Conservation (phyloP, 2,113 vertebrate genomes). For the Urocitellus parryii region DNA sequence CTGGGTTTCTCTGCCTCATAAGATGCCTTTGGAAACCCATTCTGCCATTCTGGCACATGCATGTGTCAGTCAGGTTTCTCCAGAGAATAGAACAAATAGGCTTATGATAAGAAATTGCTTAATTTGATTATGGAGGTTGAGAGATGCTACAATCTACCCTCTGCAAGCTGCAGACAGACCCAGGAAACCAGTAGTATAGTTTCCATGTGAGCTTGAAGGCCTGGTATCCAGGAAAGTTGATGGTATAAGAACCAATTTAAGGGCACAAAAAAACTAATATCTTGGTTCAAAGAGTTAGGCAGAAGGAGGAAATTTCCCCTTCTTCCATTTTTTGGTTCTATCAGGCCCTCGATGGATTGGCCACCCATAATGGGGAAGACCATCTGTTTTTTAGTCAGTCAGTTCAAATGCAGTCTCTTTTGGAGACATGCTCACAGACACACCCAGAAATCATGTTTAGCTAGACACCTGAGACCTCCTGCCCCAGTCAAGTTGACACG, state of each 20-base stretch:
- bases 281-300: not conserved
- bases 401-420: not conserved
- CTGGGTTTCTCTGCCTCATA: not conserved
- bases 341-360: accelerated
- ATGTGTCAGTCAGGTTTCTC: not conserved
- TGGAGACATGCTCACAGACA: not conserved
- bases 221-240: not conserved
- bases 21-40: not conserved
- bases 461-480: not conserved
- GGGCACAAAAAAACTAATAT: not conserved
- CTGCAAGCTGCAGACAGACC: not conserved
- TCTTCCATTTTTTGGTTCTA: not conserved
- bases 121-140: not conserved
- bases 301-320: not conserved
- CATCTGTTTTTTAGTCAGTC: not conserved
- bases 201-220: not conserved
- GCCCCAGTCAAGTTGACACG: not conserved
- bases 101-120: not conserved
- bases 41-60: not conserved
- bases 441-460: not conserved
- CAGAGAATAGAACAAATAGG: not conserved
- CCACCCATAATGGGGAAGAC: accelerated
- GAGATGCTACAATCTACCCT: not conserved
- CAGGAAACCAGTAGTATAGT: not conserved
- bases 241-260: not conserved